These are phyloP conservation scores for Garra rufa DNA, from an alignment of 2,113 vertebrate genomes.

Conservation along the genomic window DNA sequence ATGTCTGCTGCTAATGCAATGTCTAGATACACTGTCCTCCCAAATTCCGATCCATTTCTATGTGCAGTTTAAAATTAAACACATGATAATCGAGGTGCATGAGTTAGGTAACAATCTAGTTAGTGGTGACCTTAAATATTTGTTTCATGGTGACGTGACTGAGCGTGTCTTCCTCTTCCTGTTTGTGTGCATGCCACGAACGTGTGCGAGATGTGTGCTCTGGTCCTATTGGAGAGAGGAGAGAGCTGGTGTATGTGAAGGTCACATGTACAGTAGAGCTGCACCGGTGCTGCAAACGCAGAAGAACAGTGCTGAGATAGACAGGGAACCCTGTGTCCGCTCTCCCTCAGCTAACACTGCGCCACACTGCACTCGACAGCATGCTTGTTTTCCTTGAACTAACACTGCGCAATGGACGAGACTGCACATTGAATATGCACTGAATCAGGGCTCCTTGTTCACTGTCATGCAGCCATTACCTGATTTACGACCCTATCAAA, in stretches of 20 bases:
- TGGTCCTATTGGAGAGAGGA: slow-evolving; percentile 7
- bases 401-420: background rate
- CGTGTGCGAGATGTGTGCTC: background rate
- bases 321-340: slow-evolving; percentile 23
- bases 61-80: background rate
- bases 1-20: slow-evolving; percentile 52
- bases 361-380: background rate
- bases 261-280: slow-evolving; percentile 48
- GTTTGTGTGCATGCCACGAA: background rate
- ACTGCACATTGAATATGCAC: background rate
- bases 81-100: background rate
- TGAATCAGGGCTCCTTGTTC: background rate
- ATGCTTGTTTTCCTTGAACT: background rate
- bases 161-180: slow-evolving; percentile 16
- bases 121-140: background rate
- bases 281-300: slow-evolving; percentile 30
- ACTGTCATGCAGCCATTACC: background rate
- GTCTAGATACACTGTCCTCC: slow-evolving; percentile 31
- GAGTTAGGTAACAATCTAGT: background rate
- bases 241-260: slow-evolving; percentile 40
- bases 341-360: slow-evolving; percentile 24
- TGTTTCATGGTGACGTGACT: background rate
- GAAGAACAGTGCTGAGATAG: slow-evolving; percentile 44
- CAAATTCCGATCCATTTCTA: background rate
- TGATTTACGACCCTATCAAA: background rate